phyloP scores from a whole-genome alignment of 1,140 invertebrate species.

The Nasonia vitripennis region DNA sequence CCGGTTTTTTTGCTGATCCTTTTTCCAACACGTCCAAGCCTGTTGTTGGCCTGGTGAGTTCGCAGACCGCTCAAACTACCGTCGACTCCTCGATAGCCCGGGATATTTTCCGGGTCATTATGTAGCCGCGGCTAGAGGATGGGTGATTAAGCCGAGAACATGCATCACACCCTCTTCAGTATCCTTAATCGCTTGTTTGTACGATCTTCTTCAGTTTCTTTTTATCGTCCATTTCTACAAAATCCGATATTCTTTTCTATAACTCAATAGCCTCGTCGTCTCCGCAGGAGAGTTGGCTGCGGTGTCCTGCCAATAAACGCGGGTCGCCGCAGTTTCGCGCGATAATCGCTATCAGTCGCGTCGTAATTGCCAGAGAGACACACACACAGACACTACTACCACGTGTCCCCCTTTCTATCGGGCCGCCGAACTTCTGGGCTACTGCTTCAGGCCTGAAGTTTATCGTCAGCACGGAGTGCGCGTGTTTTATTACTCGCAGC shows the following conservation, averaged over 20 bases:
- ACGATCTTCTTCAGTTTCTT: too few relatives aligned
- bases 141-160: neutral
- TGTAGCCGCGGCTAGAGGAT: neutral
- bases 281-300: neutral
- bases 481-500: slow-evolving; percentile 27
- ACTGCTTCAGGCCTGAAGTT: neutral
- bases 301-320: slow-evolving; percentile 33
- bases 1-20: neutral
- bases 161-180: neutral
- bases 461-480: neutral
- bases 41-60: too few relatives aligned
- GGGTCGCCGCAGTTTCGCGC: slow-evolving; percentile 5
- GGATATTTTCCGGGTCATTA: neutral
- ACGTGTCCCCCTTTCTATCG: slow-evolving; percentile 15
- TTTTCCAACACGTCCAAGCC: too few relatives aligned
- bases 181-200: neutral
- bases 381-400: neutral
- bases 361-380: slow-evolving; percentile 30
- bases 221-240: too few relatives aligned
- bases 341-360: slow-evolving; percentile 44
- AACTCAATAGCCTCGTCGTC: neutral
- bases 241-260: neutral
- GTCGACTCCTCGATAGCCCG: neutral
- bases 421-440: neutral
- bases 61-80: too few relatives aligned